Conservation (phyloP, 2,797 vertebrate genomes). For the Scolopax bukidnonensis region DNA sequence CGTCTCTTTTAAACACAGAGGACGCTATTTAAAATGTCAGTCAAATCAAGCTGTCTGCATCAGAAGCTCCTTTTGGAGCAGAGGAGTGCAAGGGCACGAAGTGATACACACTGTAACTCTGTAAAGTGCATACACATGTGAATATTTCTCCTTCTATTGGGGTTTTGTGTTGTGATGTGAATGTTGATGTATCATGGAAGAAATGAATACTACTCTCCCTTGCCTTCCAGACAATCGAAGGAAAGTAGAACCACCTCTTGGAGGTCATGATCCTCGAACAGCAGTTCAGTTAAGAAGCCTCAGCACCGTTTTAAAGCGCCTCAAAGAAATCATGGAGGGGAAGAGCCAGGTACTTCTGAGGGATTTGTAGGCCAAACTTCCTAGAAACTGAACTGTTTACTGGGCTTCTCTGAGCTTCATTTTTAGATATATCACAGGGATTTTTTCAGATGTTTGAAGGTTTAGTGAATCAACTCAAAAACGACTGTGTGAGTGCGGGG, state of each 20-base stretch:
- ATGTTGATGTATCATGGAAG: not conserved
- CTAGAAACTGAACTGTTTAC: not conserved
- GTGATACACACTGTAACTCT: not conserved
- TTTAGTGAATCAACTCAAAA: not conserved
- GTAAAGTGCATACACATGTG: not conserved
- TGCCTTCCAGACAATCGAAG: constrained; percentile 85
- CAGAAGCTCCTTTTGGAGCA: not conserved
- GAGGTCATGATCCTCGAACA: constrained; percentile 94
- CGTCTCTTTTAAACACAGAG: not conserved
- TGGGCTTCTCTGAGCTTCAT: not conserved
- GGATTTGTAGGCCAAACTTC: not conserved
- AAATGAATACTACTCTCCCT: not conserved
- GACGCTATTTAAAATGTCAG: not conserved
- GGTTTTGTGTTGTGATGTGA: not conserved
- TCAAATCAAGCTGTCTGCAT: not conserved
- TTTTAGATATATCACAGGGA: not conserved
- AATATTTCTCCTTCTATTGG: not conserved
- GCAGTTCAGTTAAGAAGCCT: constrained; percentile 94
- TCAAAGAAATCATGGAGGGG: constrained; percentile 99
- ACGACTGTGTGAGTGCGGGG: not conserved
- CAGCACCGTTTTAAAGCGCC: constrained; percentile 91
- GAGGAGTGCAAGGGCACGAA: not conserved
- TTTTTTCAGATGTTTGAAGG: not conserved
- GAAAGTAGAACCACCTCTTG: constrained; percentile 89
- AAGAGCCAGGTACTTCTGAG: constrained; percentile 90